These are phyloP conservation scores for Mirza zaza DNA, from an alignment of 2,113 vertebrate genomes.

Conservation along the genomic window DNA sequence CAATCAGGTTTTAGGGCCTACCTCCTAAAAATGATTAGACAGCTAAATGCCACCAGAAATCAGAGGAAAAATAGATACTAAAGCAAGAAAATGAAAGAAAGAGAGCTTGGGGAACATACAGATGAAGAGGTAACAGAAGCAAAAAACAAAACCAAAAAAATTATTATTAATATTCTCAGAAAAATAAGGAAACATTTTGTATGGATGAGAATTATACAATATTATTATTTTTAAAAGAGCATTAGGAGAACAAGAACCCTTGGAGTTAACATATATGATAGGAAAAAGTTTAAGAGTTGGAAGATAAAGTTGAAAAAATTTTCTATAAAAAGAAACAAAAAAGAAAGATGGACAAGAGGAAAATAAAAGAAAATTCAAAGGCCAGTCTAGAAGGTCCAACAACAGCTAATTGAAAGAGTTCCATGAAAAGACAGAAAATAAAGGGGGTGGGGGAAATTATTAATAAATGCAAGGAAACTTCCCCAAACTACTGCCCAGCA, in stretches of 20 bases:
- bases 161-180: not conserved
- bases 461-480: not conserved
- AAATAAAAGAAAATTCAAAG: not conserved
- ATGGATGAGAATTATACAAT: not conserved
- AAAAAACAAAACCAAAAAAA: not conserved
- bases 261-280: not conserved
- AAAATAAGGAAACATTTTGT: not conserved
- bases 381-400: not conserved
- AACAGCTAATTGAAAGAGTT: not conserved
- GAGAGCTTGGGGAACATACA: not conserved
- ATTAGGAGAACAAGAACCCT: not conserved
- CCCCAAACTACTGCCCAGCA: not conserved
- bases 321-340: not conserved
- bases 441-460: not conserved
- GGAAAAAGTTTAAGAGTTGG: not conserved
- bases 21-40: not conserved
- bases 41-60: not conserved
- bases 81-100: not conserved
- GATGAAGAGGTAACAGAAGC: not conserved
- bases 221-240: not conserved
- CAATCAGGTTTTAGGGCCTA: not conserved
- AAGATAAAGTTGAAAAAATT: not conserved
- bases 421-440: not conserved
- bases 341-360: not conserved
- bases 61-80: not conserved